phyloP scores from a whole-genome alignment of 2,888 invertebrate species.

The Campoletis raptor region DNA sequence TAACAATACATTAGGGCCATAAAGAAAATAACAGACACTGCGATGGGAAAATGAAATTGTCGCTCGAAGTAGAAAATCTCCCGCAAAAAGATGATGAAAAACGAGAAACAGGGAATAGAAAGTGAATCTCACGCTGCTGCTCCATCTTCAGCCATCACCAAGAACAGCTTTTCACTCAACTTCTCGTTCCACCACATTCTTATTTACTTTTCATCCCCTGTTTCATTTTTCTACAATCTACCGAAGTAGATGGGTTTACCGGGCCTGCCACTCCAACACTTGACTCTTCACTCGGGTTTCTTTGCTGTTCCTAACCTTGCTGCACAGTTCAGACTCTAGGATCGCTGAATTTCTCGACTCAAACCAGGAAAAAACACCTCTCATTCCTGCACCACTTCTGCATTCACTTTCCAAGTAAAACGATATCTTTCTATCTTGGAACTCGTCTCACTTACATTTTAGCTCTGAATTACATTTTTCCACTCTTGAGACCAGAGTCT shows the following conservation, averaged over 20 bases:
- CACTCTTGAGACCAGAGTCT: conserved; percentile 27
- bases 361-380: conserved; percentile 34
- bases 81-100: conserved; percentile 29
- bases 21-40: not conserved
- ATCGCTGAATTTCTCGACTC: conserved; percentile 40
- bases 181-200: conserved; percentile 74
- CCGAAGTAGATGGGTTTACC: conserved; percentile 69
- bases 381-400: conserved; percentile 42
- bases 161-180: conserved; percentile 58
- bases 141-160: conserved; percentile 8
- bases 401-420: conserved; percentile 24
- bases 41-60: conserved; percentile 66
- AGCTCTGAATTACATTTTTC: conserved; percentile 50
- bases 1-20: not conserved
- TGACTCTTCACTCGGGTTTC: conserved; percentile 41
- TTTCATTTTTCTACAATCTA: conserved; percentile 75
- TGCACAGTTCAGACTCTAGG: conserved; percentile 44
- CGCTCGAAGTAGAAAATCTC: conserved; percentile 51
- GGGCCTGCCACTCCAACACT: conserved; percentile 66
- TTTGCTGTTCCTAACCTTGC: conserved; percentile 47
- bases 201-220: conserved; percentile 80
- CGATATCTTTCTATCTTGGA: conserved; percentile 25
- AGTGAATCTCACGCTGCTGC: conserved; percentile 44
- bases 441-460: conserved; percentile 43
- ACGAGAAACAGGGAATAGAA: conserved; percentile 39